These are phyloP conservation scores for Cirrhinus mrigala DNA, from an alignment of 2,797 vertebrate species.

Conservation along the genomic window DNA sequence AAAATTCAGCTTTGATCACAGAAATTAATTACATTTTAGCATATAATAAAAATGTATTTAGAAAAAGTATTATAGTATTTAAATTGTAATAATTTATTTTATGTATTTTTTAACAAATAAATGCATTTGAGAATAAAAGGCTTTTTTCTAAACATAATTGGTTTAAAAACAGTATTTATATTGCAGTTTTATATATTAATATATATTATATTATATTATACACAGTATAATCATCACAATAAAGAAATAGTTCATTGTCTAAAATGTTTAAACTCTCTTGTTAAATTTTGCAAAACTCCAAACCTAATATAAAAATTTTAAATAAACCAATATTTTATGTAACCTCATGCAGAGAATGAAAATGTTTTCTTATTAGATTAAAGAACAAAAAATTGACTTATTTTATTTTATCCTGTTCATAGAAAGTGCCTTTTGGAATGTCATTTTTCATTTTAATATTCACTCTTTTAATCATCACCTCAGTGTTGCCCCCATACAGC, in stretches of 20 bases:
- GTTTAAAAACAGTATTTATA: neutral
- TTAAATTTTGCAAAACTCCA: neutral
- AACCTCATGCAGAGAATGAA: neutral
- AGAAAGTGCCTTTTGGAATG: neutral
- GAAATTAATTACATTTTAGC: neutral
- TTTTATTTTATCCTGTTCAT: neutral
- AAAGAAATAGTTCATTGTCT: neutral
- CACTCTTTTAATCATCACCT: neutral
- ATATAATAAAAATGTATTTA: neutral
- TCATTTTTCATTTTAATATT: conserved; percentile 6
- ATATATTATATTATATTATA: neutral
- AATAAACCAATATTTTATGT: neutral
- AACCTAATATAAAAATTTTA: neutral
- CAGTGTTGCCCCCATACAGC: neutral
- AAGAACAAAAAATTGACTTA: neutral
- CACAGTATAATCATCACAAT: neutral
- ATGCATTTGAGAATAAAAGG: neutral
- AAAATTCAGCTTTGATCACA: neutral
- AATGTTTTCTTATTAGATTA: neutral
- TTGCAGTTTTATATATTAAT: neutral
- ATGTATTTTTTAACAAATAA: neutral
- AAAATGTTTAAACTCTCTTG: no score
- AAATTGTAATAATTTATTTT: no score
- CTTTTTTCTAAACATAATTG: neutral
- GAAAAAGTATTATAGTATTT: no score